Conservation (phyloP, 1,140 invertebrate genomes). For the Lepidurus couesii region DNA sequence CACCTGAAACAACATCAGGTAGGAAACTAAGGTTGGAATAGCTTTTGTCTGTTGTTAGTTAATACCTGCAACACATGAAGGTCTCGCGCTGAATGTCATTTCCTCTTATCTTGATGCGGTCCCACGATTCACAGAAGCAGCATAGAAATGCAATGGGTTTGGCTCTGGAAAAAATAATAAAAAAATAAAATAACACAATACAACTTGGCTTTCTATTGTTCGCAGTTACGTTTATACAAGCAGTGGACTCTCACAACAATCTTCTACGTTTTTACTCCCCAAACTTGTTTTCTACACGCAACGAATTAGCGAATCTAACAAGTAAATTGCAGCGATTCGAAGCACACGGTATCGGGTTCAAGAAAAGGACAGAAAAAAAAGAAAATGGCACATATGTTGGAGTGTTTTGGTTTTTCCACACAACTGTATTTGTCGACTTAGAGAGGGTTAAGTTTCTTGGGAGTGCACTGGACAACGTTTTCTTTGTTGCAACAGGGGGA, state of each 20-base stretch:
- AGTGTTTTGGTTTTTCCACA: not conserved
- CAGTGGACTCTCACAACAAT: no score
- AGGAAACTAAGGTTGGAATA: conserved; percentile 40
- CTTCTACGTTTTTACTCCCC: no score
- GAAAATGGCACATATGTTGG: no score
- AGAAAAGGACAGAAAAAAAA: no score
- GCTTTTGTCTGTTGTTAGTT: conserved; percentile 38
- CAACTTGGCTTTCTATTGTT: no score
- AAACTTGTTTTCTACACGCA: no score
- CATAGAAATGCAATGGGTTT: not conserved
- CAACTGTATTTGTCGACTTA: conserved; percentile 15
- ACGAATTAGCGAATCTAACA: no score
- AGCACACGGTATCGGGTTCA: no score
- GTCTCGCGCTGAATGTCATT: not conserved
- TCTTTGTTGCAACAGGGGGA: not conserved
- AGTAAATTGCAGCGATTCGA: no score
- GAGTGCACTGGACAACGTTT: not conserved
- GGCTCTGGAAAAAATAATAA: not conserved
- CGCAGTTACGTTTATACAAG: no score
- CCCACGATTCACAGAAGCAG: not conserved
- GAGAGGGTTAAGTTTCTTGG: not conserved
- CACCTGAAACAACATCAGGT: conserved; percentile 21
- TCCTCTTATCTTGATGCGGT: conserved; percentile 2
- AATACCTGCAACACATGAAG: not conserved
- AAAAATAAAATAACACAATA: no score